Percentiles rank a stretch among this genome's conserved stretches.
Conservation (phyloP, 2,113 vertebrate genomes). For the Thermophis baileyi region DNA sequence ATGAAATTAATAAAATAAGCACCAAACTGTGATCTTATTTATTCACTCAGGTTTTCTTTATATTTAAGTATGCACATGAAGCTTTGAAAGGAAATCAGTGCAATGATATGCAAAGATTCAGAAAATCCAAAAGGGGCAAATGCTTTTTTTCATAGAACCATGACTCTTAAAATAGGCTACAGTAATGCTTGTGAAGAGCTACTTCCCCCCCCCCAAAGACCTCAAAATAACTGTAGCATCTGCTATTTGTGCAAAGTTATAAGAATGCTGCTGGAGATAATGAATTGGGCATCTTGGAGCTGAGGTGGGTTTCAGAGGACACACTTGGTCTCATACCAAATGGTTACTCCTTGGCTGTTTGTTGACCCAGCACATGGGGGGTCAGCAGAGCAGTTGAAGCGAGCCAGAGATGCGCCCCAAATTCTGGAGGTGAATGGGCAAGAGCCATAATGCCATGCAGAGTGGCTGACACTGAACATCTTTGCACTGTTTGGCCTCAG, state of each 20-base stretch:
- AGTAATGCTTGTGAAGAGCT: neutral
- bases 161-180: neutral
- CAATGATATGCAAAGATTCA: neutral
- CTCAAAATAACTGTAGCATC: neutral
- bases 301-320: neutral
- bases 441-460: neutral
- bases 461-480: conserved; percentile 43
- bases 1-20: neutral
- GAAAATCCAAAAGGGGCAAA: neutral
- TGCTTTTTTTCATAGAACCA: neutral
- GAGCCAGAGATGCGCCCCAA: neutral
- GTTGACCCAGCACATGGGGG: neutral
- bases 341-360: neutral
- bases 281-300: neutral
- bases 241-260: neutral
- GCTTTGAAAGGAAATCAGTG: neutral
- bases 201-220: neutral
- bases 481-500: conserved; percentile 55
- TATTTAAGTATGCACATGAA: neutral
- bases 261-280: neutral
- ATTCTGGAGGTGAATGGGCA: neutral
- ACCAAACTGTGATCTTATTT: neutral
- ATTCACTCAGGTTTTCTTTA: neutral
- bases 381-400: neutral
- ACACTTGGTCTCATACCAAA: neutral